Conservation (phyloP, 2,888 invertebrate genomes). For the Nomada fucata region DNA sequence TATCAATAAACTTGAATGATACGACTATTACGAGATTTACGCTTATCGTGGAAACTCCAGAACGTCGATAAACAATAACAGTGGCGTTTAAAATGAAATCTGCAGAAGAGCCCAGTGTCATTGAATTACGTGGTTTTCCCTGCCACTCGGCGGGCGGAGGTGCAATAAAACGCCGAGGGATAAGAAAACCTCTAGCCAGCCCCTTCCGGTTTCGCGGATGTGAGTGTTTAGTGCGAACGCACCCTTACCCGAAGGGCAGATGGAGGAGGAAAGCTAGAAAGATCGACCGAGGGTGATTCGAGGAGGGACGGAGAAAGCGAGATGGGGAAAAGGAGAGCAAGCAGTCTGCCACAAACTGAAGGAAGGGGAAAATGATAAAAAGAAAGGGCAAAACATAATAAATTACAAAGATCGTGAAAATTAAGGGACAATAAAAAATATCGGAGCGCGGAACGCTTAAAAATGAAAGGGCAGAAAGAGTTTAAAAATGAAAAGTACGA, state of each 20-base stretch:
- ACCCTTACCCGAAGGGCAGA: slow-evolving; percentile 62
- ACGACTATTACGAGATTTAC: neutral
- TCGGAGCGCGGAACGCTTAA: neutral
- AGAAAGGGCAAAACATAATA: neutral
- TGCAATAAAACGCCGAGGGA: slow-evolving; percentile 59
- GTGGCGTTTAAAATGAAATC: slow-evolving; percentile 37
- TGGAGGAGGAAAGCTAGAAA: slow-evolving; percentile 62
- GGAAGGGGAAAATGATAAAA: slow-evolving; percentile 22
- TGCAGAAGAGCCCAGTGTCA: slow-evolving; percentile 36
- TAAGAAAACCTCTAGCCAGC: slow-evolving; percentile 56
- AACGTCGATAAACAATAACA: slow-evolving; percentile 31
- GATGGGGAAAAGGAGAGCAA: slow-evolving; percentile 1
- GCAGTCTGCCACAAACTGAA: slow-evolving; percentile 11
- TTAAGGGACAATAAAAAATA: neutral
- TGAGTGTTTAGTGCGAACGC: slow-evolving; percentile 64
- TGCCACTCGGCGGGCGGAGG: slow-evolving; percentile 53
- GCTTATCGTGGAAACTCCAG: neutral
- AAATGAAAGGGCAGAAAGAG: neutral
- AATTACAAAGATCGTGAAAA: neutral
- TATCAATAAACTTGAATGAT: too few relatives aligned
- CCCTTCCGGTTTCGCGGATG: slow-evolving; percentile 54
- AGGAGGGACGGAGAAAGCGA: slow-evolving; percentile 34
- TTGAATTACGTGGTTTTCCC: slow-evolving; percentile 67
- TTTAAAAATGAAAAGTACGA: slow-evolving; percentile 6
- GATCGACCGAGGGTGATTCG: slow-evolving; percentile 41